A percentile compares a stretch with the other conserved stretches of the same genome.
Conservation (phyloP, 2,113 vertebrate species). For the Peromyscus maniculatus region DNA sequence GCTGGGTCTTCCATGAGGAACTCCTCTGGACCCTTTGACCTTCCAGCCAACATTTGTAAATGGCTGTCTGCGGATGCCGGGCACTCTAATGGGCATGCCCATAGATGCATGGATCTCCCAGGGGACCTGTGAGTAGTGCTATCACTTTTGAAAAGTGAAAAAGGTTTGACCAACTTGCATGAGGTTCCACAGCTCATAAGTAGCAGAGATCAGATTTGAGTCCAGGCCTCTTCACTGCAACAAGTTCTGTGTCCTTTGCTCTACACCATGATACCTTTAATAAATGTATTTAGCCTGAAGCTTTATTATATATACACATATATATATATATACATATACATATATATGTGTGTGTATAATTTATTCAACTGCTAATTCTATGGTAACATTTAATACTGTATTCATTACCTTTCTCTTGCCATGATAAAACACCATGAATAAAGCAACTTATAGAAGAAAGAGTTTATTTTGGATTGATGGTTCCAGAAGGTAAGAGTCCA, state of each 20-base stretch:
- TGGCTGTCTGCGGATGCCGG: background rate
- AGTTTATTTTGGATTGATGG: background rate
- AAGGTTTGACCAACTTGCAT: background rate
- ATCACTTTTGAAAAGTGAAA: background rate
- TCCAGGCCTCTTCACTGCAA: background rate
- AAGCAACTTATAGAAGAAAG: background rate
- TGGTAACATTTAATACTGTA: background rate
- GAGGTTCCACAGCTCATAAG: background rate
- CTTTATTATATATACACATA: background rate
- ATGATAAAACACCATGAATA: background rate
- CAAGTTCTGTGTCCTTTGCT: background rate
- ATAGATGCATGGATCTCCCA: background rate
- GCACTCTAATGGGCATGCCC: background rate
- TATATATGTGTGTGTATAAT: background rate
- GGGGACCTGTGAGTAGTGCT: background rate
- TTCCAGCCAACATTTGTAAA: background rate
- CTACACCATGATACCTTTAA: background rate
- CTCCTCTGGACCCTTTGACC: background rate
- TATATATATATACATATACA: background rate
- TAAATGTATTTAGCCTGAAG: background rate
- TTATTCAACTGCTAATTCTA: background rate
- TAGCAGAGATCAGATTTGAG: background rate
- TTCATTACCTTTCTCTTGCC: background rate
- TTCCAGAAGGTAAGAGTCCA: background rate
- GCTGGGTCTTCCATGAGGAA: background rate